These are phyloP conservation scores for Dexiosoma caninum DNA, from an alignment of 2,888 invertebrate genomes.

Conservation along the genomic window DNA sequence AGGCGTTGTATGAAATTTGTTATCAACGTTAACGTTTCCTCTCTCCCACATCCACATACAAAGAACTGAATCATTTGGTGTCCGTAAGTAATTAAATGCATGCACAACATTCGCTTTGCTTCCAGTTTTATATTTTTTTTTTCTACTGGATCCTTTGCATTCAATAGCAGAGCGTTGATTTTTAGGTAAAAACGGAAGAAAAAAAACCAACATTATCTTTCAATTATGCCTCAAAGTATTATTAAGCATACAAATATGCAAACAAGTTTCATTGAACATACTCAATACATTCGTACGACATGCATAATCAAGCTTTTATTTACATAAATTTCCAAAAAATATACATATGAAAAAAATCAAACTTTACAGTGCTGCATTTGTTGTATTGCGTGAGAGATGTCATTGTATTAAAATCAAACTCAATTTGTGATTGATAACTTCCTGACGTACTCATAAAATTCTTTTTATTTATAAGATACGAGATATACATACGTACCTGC, in stretches of 20 bases:
- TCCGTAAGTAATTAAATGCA: conserved; percentile 79
- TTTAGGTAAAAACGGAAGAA: conserved; percentile 1
- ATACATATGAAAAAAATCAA: too few relatives aligned
- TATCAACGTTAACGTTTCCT: conserved; percentile 87
- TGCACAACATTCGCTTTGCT: conserved; percentile 4
- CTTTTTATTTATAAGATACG: too few relatives aligned
- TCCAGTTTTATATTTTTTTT: neutral
- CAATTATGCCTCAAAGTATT: conserved; percentile 22
- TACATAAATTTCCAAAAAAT: neutral
- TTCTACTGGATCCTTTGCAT: neutral
- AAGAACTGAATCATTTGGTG: conserved; percentile 92
- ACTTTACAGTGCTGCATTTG: too few relatives aligned
- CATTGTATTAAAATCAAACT: too few relatives aligned
- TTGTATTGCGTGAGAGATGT: too few relatives aligned
- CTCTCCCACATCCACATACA: conserved; percentile 92
- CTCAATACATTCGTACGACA: too few relatives aligned
- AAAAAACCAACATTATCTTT: conserved; percentile 13
- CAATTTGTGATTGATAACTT: too few relatives aligned
- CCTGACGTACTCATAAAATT: too few relatives aligned
- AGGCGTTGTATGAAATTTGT: conserved; percentile 92
- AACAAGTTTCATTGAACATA: neutral
- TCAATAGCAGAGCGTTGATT: neutral
- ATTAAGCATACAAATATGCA: neutral
- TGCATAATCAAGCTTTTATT: neutral
- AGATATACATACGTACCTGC: too few relatives aligned